Conservation (phyloP, 2,888 invertebrate genomes). For the Tetrapedia diversipes region DNA sequence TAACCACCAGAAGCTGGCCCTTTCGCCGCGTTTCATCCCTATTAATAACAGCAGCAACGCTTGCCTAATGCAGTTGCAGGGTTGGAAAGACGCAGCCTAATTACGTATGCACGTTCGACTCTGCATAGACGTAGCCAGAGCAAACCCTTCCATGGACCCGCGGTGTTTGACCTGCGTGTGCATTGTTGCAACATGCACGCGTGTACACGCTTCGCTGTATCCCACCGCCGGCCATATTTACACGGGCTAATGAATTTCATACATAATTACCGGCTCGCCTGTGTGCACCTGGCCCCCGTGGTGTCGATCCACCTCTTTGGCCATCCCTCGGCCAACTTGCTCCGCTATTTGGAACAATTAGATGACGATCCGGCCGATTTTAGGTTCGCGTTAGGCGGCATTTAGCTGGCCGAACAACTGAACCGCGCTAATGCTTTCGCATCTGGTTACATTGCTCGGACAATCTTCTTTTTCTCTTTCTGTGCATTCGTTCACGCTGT, state of each 20-base stretch:
- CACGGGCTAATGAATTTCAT: constrained; percentile 77
- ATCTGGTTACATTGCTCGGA: no score
- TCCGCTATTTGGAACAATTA: neutral
- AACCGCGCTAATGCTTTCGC: no score
- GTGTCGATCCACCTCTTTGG: constrained; percentile 6
- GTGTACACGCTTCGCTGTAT: constrained; percentile 15
- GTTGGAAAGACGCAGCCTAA: constrained; percentile 49
- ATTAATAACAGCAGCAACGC: constrained; percentile 33
- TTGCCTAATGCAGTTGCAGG: constrained; percentile 19
- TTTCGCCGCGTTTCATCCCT: constrained; percentile 33
- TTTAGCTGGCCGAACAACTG: no score
- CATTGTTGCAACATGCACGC: constrained; percentile 52
- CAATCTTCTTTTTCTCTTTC: no score
- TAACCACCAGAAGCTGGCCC: constrained; percentile 10
- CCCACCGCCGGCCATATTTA: constrained; percentile 66
- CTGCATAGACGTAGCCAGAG: constrained; percentile 9
- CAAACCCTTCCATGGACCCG: constrained; percentile 17
- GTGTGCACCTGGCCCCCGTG: constrained; percentile 23
- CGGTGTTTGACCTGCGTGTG: constrained; percentile 46
- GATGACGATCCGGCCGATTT: neutral
- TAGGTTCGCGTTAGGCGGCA: neutral
- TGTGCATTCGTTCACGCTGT: no score
- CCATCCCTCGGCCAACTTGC: neutral
- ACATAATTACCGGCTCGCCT: constrained; percentile 69
- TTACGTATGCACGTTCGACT: constrained; percentile 46